Evolutionary conservation across 2,888 invertebrate species (phyloP).

Genomic region (Salpingus planirostris): DNA sequence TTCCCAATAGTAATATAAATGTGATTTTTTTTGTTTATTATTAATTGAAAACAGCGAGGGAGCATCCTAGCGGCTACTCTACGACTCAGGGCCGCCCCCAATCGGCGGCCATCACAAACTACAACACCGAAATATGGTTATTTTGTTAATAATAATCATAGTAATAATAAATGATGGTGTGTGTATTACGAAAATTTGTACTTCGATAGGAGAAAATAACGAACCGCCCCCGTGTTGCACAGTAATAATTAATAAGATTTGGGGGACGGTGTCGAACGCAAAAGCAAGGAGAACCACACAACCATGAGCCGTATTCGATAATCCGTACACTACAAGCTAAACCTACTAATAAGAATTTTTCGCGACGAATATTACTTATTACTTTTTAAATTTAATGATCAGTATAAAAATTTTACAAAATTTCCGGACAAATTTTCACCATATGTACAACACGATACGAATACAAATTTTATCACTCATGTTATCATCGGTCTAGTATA

Average conservation of each 20-base stretch:
- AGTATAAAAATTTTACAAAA: too few species aligned
- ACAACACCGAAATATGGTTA: slow-evolving; percentile 39
- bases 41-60: slow-evolving; percentile 43
- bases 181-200: slow-evolving; percentile 38
- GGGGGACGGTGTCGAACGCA: not conserved
- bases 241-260: not conserved
- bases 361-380: too few species aligned
- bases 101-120: slow-evolving; percentile 29
- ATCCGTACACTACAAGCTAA: slow-evolving; percentile 9
- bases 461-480: slow-evolving; percentile 21
- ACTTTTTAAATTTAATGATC: too few species aligned
- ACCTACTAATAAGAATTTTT: too few species aligned
- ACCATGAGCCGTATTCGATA: slow-evolving; percentile 33
- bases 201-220: slow-evolving; percentile 24
- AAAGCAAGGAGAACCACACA: slow-evolving; percentile 27
- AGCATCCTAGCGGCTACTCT: slow-evolving; percentile 34
- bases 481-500: too few species aligned
- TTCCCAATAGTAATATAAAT: slow-evolving; percentile 39
- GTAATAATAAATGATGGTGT: slow-evolving; percentile 24
- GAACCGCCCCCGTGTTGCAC: not conserved
- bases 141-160: slow-evolving; percentile 25
- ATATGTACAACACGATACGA: slow-evolving; percentile 8
- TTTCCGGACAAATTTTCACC: too few species aligned
- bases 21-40: too few species aligned
- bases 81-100: slow-evolving; percentile 19